A percentile compares a stretch with the other conserved stretches of the same genome.
phyloP scores from a whole-genome alignment of 1,140 invertebrate genomes.

The Phortica variegata region DNA sequence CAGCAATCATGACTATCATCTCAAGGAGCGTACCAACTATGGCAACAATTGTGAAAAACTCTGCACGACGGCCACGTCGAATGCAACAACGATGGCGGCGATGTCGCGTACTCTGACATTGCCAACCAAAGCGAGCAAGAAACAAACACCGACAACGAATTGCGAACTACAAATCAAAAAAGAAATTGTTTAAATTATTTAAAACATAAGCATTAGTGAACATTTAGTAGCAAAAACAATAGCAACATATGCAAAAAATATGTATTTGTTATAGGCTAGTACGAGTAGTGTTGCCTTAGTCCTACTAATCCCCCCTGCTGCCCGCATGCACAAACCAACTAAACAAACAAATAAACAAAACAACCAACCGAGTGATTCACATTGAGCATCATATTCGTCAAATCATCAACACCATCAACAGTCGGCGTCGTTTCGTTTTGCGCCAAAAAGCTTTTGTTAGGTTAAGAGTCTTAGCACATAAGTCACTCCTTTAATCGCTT shows the following conservation, averaged over 20 bases:
- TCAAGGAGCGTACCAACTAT: background rate
- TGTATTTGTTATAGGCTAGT: background rate
- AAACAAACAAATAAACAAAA: conserved; percentile 6
- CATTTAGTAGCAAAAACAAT: no score
- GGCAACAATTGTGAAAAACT: background rate
- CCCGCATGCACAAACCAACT: conserved; percentile 7
- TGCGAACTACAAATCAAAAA: conserved; percentile 55
- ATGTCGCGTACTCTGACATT: conserved; percentile 15
- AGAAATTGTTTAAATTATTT: conserved; percentile 35
- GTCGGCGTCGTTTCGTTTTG: no score
- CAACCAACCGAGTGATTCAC: no score
- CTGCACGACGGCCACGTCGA: background rate
- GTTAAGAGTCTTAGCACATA: no score
- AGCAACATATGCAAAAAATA: no score
- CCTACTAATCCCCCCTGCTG: background rate
- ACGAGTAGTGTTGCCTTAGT: conserved; percentile 1
- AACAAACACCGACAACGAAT: conserved; percentile 49
- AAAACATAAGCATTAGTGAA: background rate
- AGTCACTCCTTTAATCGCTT: no score
- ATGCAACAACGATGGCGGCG: conserved; percentile 5
- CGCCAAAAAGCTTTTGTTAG: no score
- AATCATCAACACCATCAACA: no score
- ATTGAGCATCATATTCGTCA: no score
- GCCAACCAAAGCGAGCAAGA: conserved; percentile 41
- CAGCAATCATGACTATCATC: background rate